Evolutionary conservation across 2,113 vertebrate species (phyloP).

Genomic region (Tychaedon coryphoeus): DNA sequence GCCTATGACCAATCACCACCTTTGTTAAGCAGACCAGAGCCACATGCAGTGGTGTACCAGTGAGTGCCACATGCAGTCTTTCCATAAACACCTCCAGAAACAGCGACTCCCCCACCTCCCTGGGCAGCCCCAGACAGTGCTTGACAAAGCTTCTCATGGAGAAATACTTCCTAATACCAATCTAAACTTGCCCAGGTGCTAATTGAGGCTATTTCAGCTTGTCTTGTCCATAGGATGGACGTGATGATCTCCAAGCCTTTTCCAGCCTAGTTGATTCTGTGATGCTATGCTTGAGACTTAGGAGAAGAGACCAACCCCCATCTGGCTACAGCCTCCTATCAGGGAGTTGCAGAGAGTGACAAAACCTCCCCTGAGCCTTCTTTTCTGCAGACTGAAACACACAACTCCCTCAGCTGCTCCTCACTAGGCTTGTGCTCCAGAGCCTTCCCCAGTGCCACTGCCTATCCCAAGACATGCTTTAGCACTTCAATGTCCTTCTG

Average conservation of each 20-base stretch:
- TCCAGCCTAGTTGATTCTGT: neutral
- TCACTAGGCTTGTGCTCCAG: fast-evolving
- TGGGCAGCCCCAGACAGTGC: neutral
- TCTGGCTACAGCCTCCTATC: fast-evolving
- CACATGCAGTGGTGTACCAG: no score
- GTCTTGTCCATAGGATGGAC: neutral
- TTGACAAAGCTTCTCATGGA: neutral
- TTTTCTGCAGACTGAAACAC: neutral
- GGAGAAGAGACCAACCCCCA: fast-evolving
- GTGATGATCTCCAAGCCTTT: neutral
- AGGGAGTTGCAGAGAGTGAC: neutral
- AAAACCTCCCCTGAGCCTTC: no score
- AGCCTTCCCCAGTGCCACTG: fast-evolving
- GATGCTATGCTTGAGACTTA: neutral
- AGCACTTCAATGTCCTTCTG: fast-evolving
- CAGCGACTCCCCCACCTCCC: neutral
- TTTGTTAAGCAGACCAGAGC: neutral
- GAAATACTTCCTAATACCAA: neutral
- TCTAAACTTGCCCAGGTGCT: neutral
- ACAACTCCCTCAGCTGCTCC: neutral
- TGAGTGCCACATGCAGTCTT: no score
- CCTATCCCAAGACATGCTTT: fast-evolving
- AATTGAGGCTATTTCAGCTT: fast-evolving
- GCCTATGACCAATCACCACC: neutral
- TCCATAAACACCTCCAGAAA: neutral